Base-by-base conservation (phyloP, 2,888 invertebrate species). In the Cactoblastis cactorum region DNA sequence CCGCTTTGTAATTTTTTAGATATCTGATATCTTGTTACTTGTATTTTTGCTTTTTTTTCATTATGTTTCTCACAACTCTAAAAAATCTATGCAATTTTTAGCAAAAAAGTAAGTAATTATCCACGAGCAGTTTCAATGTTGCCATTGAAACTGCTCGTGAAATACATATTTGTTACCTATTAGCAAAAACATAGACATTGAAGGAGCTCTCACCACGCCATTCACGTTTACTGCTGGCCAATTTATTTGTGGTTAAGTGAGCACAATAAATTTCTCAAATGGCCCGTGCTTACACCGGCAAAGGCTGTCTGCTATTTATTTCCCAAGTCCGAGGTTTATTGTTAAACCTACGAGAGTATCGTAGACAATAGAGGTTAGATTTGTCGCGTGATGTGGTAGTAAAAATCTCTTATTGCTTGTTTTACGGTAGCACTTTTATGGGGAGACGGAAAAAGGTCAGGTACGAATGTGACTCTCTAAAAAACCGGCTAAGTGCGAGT, bases 221-320 rank as follows among this genome's bases (percentile, higher is more conserved):
- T 75, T 80, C 80, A 78, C 80, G 78, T 77, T 77, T 78, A 77
- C 78, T 72, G 71, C 71, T 67, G 71, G 73, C 80, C 85, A 85
- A 87, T 86, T 86, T 87, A 89, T 87, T 85, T 83, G 85, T 79
- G 83, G 85, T 84, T 86, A 87, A 87, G 85, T 86, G 84, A 84
- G 81, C 83, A 80, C 87, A 75, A 86, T 88, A 89, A 83, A 86
- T 88, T 88, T 84, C 84, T 83, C 80, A 83, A 87, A 89, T 86
- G 84, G 85, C 74, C 82, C 83, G 80, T 79, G 78, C 84, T 83
- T 80, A 81, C 76, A 74, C 72, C 79, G 73, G 75, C 78, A 77
- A 79, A 76, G 78, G 78, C 77, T 79, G 84, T 79, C 76, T 73
- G 83, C 80, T 83, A 84, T 87, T 85, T 87, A 87, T 87, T 81